Conservation (phyloP, 2,888 invertebrate species). For the Dicranocentrus wangi region DNA sequence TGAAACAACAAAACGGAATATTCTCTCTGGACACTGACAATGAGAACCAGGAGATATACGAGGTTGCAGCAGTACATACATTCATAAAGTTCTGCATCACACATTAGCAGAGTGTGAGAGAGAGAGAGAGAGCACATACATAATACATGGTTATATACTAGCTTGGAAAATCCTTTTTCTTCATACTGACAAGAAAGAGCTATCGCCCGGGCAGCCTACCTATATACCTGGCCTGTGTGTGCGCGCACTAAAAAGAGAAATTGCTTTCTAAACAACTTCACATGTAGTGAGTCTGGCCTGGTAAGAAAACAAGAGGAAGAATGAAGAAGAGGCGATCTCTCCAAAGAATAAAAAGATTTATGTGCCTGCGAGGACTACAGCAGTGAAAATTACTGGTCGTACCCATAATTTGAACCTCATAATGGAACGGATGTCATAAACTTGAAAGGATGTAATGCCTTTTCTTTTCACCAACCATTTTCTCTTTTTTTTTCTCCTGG, state of each 20-base stretch:
- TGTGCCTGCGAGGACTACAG: slow-evolving; percentile 49
- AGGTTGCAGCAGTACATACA: background rate
- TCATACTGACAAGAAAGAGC: too few relatives aligned
- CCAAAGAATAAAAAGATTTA: slow-evolving; percentile 64
- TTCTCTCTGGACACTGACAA: background rate
- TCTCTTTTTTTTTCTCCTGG: slow-evolving; percentile 18
- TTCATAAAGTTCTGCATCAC: background rate
- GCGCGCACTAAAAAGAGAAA: slow-evolving; percentile 39
- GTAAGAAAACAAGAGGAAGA: slow-evolving; percentile 31
- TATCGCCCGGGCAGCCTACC: too few relatives aligned
- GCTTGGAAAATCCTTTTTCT: too few relatives aligned
- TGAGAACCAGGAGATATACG: background rate
- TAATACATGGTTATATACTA: too few relatives aligned
- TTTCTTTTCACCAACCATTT: slow-evolving; percentile 51
- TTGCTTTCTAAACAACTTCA: slow-evolving; percentile 55
- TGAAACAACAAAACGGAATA: slow-evolving; percentile 36
- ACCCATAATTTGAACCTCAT: slow-evolving; percentile 67
- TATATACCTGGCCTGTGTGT: too few relatives aligned
- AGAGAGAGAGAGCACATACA: too few relatives aligned
- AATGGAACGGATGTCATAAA: slow-evolving; percentile 68
- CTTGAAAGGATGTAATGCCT: slow-evolving; percentile 66
- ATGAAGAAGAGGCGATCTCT: slow-evolving; percentile 56
- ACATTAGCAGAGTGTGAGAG: too few relatives aligned
- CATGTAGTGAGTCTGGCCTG: slow-evolving; percentile 25
- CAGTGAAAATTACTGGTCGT: slow-evolving; percentile 65